Percentiles rank a stretch among this genome's conserved stretches.
Evolutionary conservation across 2,797 vertebrate genomes (phyloP).

Genomic region (Odontamblyopus lacepedii): DNA sequence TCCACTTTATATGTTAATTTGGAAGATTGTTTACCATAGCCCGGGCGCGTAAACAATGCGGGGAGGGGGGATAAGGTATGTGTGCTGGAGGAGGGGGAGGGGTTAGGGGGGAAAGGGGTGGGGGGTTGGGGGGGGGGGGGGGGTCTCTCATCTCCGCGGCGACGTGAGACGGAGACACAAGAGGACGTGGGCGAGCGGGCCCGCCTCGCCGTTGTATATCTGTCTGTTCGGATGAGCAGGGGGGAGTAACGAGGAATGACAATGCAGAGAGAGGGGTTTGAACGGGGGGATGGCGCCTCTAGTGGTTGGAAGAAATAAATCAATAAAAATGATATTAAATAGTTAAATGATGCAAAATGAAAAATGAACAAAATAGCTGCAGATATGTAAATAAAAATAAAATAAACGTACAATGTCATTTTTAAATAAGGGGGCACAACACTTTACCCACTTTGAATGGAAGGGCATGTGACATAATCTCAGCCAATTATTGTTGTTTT

Average conservation of each 20-base stretch:
- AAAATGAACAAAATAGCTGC: no score
- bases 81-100: slow-evolving; percentile 7
- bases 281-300: neutral
- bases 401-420: no score
- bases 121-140: no score
- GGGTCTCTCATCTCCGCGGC: slow-evolving; percentile 64
- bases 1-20: slow-evolving; percentile 79
- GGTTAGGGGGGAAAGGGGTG: neutral
- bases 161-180: slow-evolving; percentile 61
- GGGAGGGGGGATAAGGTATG: slow-evolving; percentile 53
- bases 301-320: neutral
- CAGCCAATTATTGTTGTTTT: no score
- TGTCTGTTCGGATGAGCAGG: slow-evolving; percentile 23
- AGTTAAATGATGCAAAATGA: no score
- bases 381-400: no score
- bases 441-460: no score
- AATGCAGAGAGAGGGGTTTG: neutral
- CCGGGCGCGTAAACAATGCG: slow-evolving; percentile 65
- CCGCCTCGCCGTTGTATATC: slow-evolving; percentile 14
- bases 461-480: no score
- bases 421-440: no score
- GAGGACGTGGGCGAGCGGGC: slow-evolving; percentile 46
- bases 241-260: slow-evolving; percentile 33
- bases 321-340: no score
- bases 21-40: slow-evolving; percentile 71